Conservation (phyloP, 1,140 invertebrate species). For the Hypsibius dujardini region DNA sequence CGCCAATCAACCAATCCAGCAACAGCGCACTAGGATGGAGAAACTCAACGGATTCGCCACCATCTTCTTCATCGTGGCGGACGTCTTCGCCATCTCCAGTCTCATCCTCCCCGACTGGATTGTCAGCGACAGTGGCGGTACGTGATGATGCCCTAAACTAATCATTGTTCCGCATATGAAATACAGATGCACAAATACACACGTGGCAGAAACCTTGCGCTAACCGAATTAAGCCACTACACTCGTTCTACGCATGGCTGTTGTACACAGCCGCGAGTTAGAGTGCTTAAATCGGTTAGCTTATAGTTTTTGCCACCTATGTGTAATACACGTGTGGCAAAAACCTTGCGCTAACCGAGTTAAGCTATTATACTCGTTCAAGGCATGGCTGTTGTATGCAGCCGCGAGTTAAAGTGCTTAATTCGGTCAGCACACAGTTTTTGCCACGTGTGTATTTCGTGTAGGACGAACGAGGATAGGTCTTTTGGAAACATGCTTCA, state of each 20-base stretch:
- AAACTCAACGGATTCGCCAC: constrained; percentile 77
- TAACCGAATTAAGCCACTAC: too few relatives aligned
- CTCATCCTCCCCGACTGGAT: constrained; percentile 89
- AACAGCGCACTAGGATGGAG: constrained; percentile 46
- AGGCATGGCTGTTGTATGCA: neutral
- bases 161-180: too few relatives aligned
- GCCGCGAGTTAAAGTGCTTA: neutral
- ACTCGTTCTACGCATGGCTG: too few relatives aligned
- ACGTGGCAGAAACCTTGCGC: too few relatives aligned
- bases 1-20: too few relatives aligned
- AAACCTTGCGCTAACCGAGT: constrained; percentile 31
- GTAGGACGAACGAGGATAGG: constrained; percentile 67
- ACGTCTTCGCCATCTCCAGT: constrained; percentile 79
- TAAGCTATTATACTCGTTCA: constrained; percentile 30
- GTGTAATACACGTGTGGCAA: too few relatives aligned
- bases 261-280: too few relatives aligned
- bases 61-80: constrained; percentile 70
- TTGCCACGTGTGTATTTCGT: constrained; percentile 25
- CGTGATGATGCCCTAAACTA: too few relatives aligned
- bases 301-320: too few relatives aligned
- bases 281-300: too few relatives aligned
- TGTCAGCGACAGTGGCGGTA: constrained; percentile 63
- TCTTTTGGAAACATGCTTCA: constrained; percentile 81
- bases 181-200: too few relatives aligned
- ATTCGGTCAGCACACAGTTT: neutral